Evolutionary conservation across 2,797 vertebrate species (phyloP).

Genomic region (Falco rusticolus): DNA sequence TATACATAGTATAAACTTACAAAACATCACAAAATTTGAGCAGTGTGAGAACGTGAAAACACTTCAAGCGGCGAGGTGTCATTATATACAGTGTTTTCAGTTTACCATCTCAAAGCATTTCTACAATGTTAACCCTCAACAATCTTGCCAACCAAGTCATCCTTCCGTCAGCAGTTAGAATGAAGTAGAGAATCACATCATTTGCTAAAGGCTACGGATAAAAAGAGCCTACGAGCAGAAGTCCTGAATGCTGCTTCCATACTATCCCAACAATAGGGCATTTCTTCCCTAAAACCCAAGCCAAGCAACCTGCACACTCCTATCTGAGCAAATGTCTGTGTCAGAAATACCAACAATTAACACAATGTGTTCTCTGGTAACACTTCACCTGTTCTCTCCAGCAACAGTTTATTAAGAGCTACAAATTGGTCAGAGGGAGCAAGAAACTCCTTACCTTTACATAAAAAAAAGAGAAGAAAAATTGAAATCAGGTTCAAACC

Average conservation of each 20-base stretch:
- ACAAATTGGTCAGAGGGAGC: background rate
- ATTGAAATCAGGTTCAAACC: background rate
- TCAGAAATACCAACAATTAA: background rate
- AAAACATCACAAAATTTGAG: background rate
- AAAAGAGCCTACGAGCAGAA: background rate
- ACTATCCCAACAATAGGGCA: background rate
- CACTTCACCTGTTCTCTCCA: background rate
- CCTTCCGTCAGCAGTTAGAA: background rate
- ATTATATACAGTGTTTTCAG: background rate
- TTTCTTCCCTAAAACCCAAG: background rate
- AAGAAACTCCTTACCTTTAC: background rate
- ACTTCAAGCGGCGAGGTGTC: background rate
- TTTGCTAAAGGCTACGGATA: background rate
- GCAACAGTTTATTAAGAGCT: background rate
- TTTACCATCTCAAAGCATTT: background rate
- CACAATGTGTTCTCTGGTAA: background rate
- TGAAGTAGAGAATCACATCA: accelerated
- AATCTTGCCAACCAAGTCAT: background rate
- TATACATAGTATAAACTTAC: background rate
- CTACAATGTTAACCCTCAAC: background rate
- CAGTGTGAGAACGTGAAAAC: background rate
- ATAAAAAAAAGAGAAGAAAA: background rate
- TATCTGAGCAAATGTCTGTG: accelerated
- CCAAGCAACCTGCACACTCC: background rate
- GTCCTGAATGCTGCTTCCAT: background rate